Conservation (phyloP, 2,113 vertebrate genomes). For the Lipotes vexillifer region DNA sequence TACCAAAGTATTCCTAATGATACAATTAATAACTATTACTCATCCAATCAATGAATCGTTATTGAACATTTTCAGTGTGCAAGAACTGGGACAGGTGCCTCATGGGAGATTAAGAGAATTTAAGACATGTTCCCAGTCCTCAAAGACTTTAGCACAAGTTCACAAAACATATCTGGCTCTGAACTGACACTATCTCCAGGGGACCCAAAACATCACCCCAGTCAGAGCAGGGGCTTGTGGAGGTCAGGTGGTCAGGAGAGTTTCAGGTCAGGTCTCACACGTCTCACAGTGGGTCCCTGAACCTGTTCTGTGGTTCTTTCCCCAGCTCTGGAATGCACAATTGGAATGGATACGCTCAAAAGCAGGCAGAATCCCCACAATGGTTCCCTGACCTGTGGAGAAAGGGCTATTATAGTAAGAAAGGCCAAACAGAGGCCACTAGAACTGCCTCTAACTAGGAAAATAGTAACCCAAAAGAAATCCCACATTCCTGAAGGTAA, state of each 20-base stretch:
- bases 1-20: neutral
- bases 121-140: neutral
- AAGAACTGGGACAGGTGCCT: neutral
- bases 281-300: neutral
- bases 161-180: neutral
- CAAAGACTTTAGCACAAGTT: neutral
- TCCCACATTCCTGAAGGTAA: too few species aligned
- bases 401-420: neutral
- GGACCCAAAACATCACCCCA: neutral
- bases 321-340: neutral
- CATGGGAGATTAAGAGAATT: neutral
- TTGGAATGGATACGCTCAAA: accelerated
- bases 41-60: neutral
- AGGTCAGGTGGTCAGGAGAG: too few species aligned
- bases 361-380: neutral
- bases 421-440: neutral
- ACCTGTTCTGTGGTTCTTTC: neutral
- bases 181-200: neutral
- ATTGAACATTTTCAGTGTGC: neutral
- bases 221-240: neutral
- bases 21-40: neutral
- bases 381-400: neutral
- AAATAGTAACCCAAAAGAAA: neutral
- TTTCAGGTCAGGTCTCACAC: neutral
- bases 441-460: neutral